phyloP scores from a whole-genome alignment of 1,140 invertebrate genomes.

The Pantala flavescens region DNA sequence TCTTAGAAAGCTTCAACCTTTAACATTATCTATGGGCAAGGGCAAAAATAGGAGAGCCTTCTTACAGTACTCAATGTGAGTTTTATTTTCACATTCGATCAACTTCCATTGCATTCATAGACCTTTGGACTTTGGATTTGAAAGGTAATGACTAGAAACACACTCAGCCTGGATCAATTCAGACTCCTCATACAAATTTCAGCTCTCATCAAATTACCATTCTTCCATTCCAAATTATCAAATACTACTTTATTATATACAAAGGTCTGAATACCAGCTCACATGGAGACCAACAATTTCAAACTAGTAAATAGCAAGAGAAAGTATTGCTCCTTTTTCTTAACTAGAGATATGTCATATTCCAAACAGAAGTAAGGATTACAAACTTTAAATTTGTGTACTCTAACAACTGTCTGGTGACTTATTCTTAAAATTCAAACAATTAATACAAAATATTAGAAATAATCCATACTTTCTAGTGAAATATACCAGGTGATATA shows the following conservation, averaged over 20 bases:
- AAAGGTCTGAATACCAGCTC: neutral
- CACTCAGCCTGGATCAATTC: neutral
- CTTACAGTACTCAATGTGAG: neutral
- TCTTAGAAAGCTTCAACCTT: neutral
- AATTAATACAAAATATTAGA: neutral
- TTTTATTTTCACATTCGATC: neutral
- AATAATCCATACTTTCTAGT: neutral
- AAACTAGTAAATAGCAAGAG: neutral
- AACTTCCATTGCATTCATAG: neutral
- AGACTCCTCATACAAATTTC: neutral
- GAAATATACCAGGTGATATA: too few species aligned
- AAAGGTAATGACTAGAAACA: slow-evolving; percentile 10
- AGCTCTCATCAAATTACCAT: neutral
- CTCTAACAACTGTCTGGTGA: neutral
- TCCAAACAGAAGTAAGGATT: neutral
- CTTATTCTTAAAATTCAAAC: neutral
- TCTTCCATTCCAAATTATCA: neutral
- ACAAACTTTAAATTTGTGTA: neutral
- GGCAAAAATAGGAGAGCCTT: neutral
- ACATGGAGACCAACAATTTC: neutral
- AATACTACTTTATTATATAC: neutral
- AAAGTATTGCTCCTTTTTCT: neutral
- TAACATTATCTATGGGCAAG: neutral
- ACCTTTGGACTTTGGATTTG: neutral
- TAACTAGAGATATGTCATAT: neutral